Base-by-base conservation (phyloP, 2,797 vertebrate species). In the Gymnoscopelus microlampas region DNA sequence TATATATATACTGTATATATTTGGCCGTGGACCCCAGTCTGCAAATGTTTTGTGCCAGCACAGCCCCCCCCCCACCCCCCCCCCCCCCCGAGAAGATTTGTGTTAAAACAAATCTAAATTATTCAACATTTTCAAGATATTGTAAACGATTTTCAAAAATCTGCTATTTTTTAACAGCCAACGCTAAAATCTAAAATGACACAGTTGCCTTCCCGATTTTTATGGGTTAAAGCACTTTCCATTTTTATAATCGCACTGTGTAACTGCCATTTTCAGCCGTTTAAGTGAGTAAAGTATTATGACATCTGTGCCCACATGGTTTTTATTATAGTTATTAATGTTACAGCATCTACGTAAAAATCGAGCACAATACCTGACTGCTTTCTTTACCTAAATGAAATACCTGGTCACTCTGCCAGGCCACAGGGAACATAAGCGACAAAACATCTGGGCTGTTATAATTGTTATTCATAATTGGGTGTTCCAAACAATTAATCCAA, bases 161-260 rank as follows among this genome's bases (percentile, higher is more conserved):
- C n/a, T 70, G 59, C 13, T 71, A 80, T 59, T 26, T 26, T 26
- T 72, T 58, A 63, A 26, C 3, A 26, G 26, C 3, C 3, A 26
- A n/a, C n/a, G n/a, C n/a, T n/a, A n/a, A n/a, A n/a, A n/a, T n/a
- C n/a, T n/a, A n/a, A n/a, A n/a, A n/a, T n/a, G n/a, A n/a, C n/a
- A n/a, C n/a, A n/a, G n/a, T n/a, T n/a, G n/a, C n/a, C n/a, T n/a
- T n/a, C n/a, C n/a, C n/a, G n/a, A n/a, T n/a, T n/a, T n/a, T n/a
- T n/a, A n/a, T n/a, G n/a, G n/a, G n/a, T n/a, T 39, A 81, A 85
- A 84, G 76, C 78, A 77, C 79, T 82, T 71, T 59, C 14, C 72
- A 81, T 60, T 35, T 35, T 73, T 60, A 63, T 71, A 78, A 58
- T 77, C 71, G 55, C 5, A 64, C 70, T 50, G 47, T 59, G 60